Base-by-base conservation (phyloP, 2,888 invertebrate genomes). In the Eristalis pertinax region DNA sequence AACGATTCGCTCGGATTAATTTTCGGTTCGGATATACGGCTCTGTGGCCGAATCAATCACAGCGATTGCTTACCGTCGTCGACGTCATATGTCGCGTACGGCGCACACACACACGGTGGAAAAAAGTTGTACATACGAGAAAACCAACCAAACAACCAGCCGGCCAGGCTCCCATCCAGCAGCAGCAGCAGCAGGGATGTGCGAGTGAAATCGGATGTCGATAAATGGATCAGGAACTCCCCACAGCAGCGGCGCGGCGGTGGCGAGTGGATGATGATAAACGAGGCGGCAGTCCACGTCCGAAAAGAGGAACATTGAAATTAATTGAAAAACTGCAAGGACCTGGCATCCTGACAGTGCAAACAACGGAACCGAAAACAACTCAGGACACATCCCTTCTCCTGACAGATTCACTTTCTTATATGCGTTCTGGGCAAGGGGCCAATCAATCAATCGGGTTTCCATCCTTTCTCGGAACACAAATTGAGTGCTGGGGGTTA, bases 201-300 rank as follows among this genome's bases (percentile, higher is more conserved):
- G 15, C 29, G 67, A 68, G 7, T 62, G 32, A 60, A 76, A 64
- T 70, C 78, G 78, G 78, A 78, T 70, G 69, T 70, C 70, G 64
- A 64, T 64, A 78, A 78, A 69, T 78, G 78, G 38, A 78, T 64
- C 78, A 78, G 70, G 64, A 78, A 78, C 50, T 78, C 70, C 78
- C 78, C 15, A 26, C 38, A 70, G 77, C 68, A 15, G 38, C 38
- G 10, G 38, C 13, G 24, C 62, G 15, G 38, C 38, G 4, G 38
- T 13, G 24, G 56, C 26, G 35, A 35, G 50, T 7, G 43, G 50
- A 56, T n/a, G 68, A 43, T 13, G 35, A 68, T 19, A 15, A 50
- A 63, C 26, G 24, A 38, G 19, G 38, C 50, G 50, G 50, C 19
- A 8, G 50, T 50, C 8, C 50, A 50, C 43, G 43, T 43, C 43